These are phyloP conservation scores for Idaea dimidiata DNA, from an alignment of 2,888 invertebrate species.

Conservation along the genomic window DNA sequence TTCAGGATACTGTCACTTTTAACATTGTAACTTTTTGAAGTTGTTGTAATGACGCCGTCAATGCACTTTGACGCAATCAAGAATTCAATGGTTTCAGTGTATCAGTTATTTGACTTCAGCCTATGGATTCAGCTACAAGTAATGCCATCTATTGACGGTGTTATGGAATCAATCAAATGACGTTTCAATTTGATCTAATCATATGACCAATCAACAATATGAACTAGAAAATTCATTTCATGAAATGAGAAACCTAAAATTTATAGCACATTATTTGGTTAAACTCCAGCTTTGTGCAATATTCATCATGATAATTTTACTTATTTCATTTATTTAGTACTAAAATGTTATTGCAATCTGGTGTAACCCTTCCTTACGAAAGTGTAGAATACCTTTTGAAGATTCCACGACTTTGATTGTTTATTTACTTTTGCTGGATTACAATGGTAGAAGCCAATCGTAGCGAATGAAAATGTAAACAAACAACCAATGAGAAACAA, in stretches of 20 bases:
- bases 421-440: conserved; percentile 12
- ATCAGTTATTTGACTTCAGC: background rate
- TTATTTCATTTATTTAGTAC: background rate
- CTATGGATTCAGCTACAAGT: background rate
- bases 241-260: background rate
- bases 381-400: background rate
- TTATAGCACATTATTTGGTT: background rate
- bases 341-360: background rate
- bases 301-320: background rate
- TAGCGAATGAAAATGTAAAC: conserved; percentile 1
- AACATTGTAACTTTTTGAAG: background rate
- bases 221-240: background rate
- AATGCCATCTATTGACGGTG: background rate
- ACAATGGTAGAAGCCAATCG: conserved; percentile 22
- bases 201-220: background rate
- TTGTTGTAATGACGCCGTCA: conserved; percentile 1
- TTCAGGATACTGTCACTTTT: conserved; percentile 8
- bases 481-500: conserved; percentile 55
- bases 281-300: background rate
- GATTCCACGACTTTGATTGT: background rate
- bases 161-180: background rate
- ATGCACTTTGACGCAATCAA: conserved; percentile 2
- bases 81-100: background rate
- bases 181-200: background rate
- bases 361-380: background rate